A percentile compares a stretch with the other conserved stretches of the same genome.
phyloP scores from a whole-genome alignment of 2,888 invertebrate genomes.

The Drosophila monieri region DNA sequence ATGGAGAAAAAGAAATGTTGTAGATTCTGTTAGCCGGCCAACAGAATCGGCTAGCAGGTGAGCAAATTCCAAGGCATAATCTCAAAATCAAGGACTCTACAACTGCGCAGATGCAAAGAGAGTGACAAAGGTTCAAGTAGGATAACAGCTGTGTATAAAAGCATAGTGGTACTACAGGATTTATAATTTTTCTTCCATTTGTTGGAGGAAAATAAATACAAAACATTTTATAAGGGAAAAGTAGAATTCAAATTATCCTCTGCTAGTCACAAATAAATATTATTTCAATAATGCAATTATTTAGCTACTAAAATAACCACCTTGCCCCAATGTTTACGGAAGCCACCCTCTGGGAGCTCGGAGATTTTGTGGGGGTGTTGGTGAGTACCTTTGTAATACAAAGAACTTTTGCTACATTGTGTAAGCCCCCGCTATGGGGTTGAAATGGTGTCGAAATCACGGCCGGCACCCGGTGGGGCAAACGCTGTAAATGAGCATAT shows the following conservation, averaged over 20 bases:
- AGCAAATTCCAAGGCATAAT: conserved; percentile 2
- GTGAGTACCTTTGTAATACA: conserved; percentile 47
- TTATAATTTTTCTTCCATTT: no score
- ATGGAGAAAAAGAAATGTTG: conserved; percentile 81
- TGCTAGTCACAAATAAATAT: no score
- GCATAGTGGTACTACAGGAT: background rate
- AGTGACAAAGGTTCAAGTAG: background rate
- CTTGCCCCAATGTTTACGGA: conserved; percentile 9
- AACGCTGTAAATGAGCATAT: conserved; percentile 31
- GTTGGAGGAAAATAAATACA: no score
- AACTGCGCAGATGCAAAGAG: conserved; percentile 57
- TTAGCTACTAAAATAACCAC: background rate
- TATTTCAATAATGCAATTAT: no score
- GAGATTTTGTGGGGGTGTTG: conserved; percentile 19
- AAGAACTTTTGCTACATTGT: conserved; percentile 24
- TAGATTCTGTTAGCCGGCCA: conserved; percentile 79
- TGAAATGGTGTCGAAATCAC: background rate
- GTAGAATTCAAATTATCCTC: no score
- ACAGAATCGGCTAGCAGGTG: conserved; percentile 51
- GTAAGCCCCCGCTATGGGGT: conserved; percentile 21
- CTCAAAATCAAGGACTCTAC: conserved; percentile 14
- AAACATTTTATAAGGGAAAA: no score
- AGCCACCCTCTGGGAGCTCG: conserved; percentile 19
- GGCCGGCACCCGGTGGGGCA: background rate
- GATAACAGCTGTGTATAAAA: background rate